These are phyloP conservation scores for Mythimna albipuncta DNA, from an alignment of 2,888 invertebrate genomes.

Conservation along the genomic window DNA sequence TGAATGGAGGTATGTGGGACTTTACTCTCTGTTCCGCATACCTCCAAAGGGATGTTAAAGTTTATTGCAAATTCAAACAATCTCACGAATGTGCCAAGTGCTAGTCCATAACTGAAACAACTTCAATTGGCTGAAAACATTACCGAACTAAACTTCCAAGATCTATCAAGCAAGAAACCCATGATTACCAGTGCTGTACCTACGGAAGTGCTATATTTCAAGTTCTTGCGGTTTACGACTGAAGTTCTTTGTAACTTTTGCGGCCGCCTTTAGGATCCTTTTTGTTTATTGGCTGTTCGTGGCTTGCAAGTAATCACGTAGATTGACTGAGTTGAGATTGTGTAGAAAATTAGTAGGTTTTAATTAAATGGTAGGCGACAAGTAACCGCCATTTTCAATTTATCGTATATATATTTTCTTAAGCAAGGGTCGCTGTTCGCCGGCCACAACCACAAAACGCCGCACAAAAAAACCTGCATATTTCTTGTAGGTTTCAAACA, in stretches of 20 bases:
- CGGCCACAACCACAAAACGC: too few relatives aligned
- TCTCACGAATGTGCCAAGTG: too few relatives aligned
- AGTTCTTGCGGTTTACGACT: conserved; percentile 67
- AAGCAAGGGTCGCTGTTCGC: too few relatives aligned
- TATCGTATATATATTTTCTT: too few relatives aligned
- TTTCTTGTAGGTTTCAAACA: too few relatives aligned
- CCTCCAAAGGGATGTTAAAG: too few relatives aligned
- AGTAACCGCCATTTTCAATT: background rate
- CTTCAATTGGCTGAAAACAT: background rate
- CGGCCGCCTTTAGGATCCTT: conserved; percentile 59
- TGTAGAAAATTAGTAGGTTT: conserved; percentile 2
- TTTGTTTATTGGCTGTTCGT: conserved; percentile 63
- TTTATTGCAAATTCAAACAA: too few relatives aligned
- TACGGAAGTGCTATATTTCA: conserved; percentile 49
- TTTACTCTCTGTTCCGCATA: too few relatives aligned
- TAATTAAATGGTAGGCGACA: background rate
- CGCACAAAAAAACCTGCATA: too few relatives aligned
- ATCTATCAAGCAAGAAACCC: conserved; percentile 22
- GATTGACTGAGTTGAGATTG: conserved; percentile 6
- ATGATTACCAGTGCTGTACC: conserved; percentile 49
- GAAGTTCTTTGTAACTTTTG: conserved; percentile 49
- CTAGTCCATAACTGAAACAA: background rate
- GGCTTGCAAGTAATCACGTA: conserved; percentile 41
- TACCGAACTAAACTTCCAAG: conserved; percentile 21
- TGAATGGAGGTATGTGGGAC: too few relatives aligned